Base-by-base conservation (phyloP, 2,797 vertebrate species). In the Danio choprae region DNA sequence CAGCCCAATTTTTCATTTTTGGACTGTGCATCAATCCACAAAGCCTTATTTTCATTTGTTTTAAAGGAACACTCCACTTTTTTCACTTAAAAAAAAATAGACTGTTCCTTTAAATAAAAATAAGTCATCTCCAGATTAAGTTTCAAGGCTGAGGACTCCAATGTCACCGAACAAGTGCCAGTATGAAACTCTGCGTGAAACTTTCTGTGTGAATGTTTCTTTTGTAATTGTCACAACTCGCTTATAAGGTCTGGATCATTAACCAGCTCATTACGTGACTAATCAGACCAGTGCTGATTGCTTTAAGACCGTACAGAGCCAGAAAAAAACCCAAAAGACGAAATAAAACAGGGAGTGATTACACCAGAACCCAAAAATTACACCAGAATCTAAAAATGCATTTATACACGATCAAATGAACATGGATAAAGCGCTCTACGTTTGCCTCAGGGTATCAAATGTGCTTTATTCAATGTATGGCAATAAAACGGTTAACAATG, bases 201-300 rank as follows among this genome's bases (percentile, higher is more conserved):
- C 15, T 51, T 68, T 68, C 41, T 44, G 18, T 22, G 63, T 36
- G 22, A 38, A 59, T 59, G 29, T 59, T 59, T 59, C 41, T 65
- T 65, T 36, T 5, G 22, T 50, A 68, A 68, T 50, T 67, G 29
- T 40, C 18, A 40, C 67, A 53, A 70, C 29, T 18, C 10, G 10
- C 67, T 70, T 67, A 70, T 70, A 53, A 53, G 16, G 36, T 53
- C 48, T 4, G 36, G 67, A 50, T 70, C 67, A 70, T 70, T 70
- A 53, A 70, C 48, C 53, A 70, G 67, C 50, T 70, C 67, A 70
- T 70, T 70, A 70, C 18, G 36, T 40, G 67, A 53, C 48, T 53
- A 70, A 53, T 70, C 48, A 70, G 67, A 40, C 36, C 36, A 18
- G 16, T 5, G 48, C 15, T 53, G 36, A 70, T 53, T 18, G 67